Evolutionary conservation across 2,888 invertebrate genomes (phyloP).

Genomic region (Aphodius granarius): DNA sequence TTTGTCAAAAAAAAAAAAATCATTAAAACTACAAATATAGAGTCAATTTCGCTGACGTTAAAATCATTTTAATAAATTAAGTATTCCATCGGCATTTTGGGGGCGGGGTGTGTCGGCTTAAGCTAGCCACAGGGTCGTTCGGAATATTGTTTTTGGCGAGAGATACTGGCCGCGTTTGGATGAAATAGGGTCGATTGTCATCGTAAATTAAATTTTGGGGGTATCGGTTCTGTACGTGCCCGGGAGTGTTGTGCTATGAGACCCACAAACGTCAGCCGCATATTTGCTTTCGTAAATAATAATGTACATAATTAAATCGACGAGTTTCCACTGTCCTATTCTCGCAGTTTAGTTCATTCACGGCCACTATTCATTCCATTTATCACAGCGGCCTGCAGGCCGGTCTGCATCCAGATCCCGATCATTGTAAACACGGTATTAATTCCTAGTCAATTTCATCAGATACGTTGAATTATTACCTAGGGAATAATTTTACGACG

Average conservation of each 20-base stretch:
- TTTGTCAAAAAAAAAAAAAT: too few species aligned
- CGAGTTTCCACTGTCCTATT: constrained; percentile 3
- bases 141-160: background rate
- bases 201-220: constrained; percentile 9
- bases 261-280: constrained; percentile 36
- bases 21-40: too few species aligned
- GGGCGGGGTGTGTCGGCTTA: background rate
- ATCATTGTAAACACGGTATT: constrained; percentile 38
- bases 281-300: constrained; percentile 39
- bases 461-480: constrained; percentile 41
- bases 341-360: constrained; percentile 26
- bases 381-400: background rate
- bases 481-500: constrained; percentile 28
- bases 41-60: background rate
- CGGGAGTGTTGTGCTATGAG: background rate
- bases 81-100: background rate
- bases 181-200: constrained; percentile 1
- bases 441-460: constrained; percentile 45
- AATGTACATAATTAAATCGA: constrained; percentile 39
- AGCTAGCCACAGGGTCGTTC: background rate
- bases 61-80: background rate
- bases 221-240: background rate
- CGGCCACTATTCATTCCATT: constrained; percentile 27
- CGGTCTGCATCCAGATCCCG: constrained; percentile 16
- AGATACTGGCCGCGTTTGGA: background rate